Base-by-base conservation (phyloP, 1,140 invertebrate genomes). In the Drosophila pseudoananassae region DNA sequence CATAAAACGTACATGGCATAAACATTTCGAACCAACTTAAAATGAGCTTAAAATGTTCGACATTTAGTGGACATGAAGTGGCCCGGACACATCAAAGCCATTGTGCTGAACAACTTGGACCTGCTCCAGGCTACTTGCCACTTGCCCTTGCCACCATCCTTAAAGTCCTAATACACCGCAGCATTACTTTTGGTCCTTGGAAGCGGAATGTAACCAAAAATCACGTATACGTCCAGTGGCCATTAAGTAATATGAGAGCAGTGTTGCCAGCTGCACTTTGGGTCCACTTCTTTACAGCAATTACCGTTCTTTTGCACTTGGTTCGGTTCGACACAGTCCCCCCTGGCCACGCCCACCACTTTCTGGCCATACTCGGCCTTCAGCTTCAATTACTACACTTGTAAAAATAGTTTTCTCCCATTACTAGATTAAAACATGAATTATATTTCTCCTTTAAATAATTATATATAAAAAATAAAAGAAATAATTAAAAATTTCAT, bases 151-250 rank as follows among this genome's bases (percentile, higher is more conserved):
- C 10, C 14, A 43, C 15, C 14, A 3, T 17, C 40, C 40, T 15
- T 14, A 14, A 43, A 36, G 33, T 36, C 33, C 64, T 53, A 65
- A 43, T 49, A 68, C 7, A 36, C 52, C 45, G 51, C 46, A 46
- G 40, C 46, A 71, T 71, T 52, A 27, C 43, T 73, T 52, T 40
- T 51, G 29, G 52, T 51, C 45, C 43, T 59, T 54, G 25, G 40
- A 38, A 55, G 55, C 54, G 56, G 51, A 69, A 76, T 60, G 72
- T 76, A 56, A 75, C 72, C 74, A 78, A 78, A 78, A 63, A 82
- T 87, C 82, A 85, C 82, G 82, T 85, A 87, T 74, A 75, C 82
- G 82, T 64, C 78, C 84, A 87, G 78, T 85, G 74, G 82, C 61
- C 68, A 59, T 69, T 61, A 81, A 76, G 80, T 82, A 83, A 81